Conservation (phyloP, 2,797 vertebrate genomes). For the Cheirogaleus major region DNA sequence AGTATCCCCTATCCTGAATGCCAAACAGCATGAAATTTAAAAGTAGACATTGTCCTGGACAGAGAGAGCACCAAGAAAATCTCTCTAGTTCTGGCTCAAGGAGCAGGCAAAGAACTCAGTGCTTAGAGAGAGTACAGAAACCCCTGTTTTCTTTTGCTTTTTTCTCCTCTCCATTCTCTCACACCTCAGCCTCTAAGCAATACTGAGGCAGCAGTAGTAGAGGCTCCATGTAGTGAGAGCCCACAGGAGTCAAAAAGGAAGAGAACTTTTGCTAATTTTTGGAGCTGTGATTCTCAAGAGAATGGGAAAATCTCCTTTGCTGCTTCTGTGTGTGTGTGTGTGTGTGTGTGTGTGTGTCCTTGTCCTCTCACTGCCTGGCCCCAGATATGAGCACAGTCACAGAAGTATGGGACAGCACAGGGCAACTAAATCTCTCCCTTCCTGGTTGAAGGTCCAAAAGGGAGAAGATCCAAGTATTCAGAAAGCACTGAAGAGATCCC, state of each 20-base stretch:
- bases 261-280: neutral
- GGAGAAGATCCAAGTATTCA: neutral
- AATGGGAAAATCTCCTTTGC: neutral
- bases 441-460: neutral
- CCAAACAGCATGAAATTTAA: neutral
- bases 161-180: neutral
- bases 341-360: too few relatives aligned
- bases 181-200: neutral
- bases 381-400: neutral
- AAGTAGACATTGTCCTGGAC: neutral
- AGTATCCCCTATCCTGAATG: neutral
- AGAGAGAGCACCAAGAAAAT: neutral
- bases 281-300: neutral
- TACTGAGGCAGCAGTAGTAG: neutral
- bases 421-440: neutral
- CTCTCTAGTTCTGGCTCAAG: neutral
- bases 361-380: neutral
- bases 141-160: neutral
- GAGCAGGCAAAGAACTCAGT: neutral
- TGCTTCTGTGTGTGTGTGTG: neutral
- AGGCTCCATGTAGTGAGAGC: neutral
- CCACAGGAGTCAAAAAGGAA: neutral
- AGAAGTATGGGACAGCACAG: neutral
- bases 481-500: neutral
- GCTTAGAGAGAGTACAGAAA: neutral